phyloP scores from a whole-genome alignment of 2,888 invertebrate genomes.

The Sphaerophoria taeniata region DNA sequence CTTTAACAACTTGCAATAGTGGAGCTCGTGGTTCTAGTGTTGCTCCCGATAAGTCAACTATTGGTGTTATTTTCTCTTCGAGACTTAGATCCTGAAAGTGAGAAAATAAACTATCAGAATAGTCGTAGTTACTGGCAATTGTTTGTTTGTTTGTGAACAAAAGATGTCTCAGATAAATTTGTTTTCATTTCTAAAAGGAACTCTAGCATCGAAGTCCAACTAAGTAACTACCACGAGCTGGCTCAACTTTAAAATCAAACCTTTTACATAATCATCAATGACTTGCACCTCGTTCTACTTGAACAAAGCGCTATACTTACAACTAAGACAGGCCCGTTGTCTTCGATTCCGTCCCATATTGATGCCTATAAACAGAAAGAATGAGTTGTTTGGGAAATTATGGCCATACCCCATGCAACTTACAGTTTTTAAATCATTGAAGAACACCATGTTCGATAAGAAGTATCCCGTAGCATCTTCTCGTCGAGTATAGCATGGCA shows the following conservation, averaged over 20 bases:
- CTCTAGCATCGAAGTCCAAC: slow-evolving; percentile 40
- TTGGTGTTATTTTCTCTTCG: slow-evolving; percentile 9
- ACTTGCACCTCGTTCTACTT: neutral
- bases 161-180: slow-evolving; percentile 52
- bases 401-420: slow-evolving; percentile 12
- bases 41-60: slow-evolving; percentile 11
- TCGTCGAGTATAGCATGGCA: slow-evolving; percentile 46
- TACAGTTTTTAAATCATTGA: slow-evolving; percentile 57
- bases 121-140: neutral
- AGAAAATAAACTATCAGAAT: neutral
- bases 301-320: slow-evolving; percentile 40
- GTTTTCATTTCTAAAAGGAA: slow-evolving; percentile 59
- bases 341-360: slow-evolving; percentile 39
- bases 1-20: neutral
- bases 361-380: slow-evolving; percentile 2
- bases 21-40: neutral
- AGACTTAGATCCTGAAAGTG: slow-evolving; percentile 52
- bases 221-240: slow-evolving; percentile 24
- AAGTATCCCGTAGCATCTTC: slow-evolving; percentile 58
- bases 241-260: slow-evolving; percentile 66
- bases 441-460: slow-evolving; percentile 53
- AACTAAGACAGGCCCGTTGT: slow-evolving; percentile 14
- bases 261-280: slow-evolving; percentile 68
- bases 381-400: neutral
- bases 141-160: neutral